These are phyloP conservation scores for Mnemiopsis leidyi DNA, from an alignment of 37 sponge, comb jelly and placozoan genomes.

Conservation along the genomic window DNA sequence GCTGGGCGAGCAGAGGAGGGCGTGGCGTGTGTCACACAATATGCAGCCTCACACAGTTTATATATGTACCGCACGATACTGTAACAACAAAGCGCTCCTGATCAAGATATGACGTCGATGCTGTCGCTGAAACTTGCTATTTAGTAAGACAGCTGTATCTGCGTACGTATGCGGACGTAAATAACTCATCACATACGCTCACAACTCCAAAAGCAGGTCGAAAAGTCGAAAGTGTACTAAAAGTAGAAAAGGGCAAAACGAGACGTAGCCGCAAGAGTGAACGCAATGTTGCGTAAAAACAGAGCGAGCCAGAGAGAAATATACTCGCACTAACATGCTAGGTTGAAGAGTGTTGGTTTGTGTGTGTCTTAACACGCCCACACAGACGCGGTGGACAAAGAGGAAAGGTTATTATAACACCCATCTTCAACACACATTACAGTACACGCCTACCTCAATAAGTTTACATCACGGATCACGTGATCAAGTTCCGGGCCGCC, in stretches of 20 bases:
- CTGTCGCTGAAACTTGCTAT: no score
- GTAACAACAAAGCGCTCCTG: neutral
- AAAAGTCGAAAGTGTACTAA: no score
- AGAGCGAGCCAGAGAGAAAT: neutral
- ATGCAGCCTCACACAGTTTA: neutral
- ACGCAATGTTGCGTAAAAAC: neutral
- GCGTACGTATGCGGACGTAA: no score
- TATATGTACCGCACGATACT: neutral
- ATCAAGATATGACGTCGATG: neutral
- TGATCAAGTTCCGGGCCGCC: neutral
- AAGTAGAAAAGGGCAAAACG: neutral
- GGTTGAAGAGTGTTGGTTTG: neutral
- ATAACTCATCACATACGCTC: no score
- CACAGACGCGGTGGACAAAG: neutral
- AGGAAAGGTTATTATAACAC: constrained; percentile 30
- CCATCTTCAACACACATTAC: constrained; percentile 56
- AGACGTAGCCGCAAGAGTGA: neutral
- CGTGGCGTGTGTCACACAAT: neutral
- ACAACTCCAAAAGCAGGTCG: no score
- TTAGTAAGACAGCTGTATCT: no score
- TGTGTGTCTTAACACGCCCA: constrained; percentile 5
- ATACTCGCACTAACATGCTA: neutral
- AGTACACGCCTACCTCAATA: constrained; percentile 60
- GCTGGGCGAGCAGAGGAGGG: neutral
- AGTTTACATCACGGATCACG: constrained; percentile 28